A percentile compares a stretch with the other conserved stretches of the same genome.
Evolutionary conservation across 2,113 vertebrate genomes (phyloP).

Genomic region (Vidua chalybeata): DNA sequence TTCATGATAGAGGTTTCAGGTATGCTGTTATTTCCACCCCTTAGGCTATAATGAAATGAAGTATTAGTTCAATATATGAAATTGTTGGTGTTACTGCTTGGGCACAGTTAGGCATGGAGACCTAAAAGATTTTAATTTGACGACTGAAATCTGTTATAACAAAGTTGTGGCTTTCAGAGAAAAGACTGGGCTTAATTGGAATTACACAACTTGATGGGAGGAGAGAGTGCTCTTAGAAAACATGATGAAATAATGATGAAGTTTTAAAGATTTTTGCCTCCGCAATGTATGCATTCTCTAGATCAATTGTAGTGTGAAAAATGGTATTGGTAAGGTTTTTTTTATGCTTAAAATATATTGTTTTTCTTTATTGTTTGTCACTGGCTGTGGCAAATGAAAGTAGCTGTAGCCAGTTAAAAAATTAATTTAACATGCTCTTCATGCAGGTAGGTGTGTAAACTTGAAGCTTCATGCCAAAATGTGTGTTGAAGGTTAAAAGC

Average conservation of each 20-base stretch:
- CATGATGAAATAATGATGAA: background rate
- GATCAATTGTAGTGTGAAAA: background rate
- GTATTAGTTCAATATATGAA: background rate
- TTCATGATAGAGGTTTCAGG: background rate
- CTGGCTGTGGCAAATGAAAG: background rate
- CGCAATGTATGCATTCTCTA: fast-evolving
- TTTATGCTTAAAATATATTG: background rate
- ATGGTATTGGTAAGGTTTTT: background rate
- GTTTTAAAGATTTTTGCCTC: background rate
- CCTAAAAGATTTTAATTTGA: background rate
- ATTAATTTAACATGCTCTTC: fast-evolving
- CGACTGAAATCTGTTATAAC: background rate
- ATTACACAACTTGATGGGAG: background rate
- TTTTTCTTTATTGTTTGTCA: background rate
- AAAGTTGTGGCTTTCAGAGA: background rate
- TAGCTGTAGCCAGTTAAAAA: background rate
- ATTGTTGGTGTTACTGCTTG: background rate
- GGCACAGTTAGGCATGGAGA: background rate
- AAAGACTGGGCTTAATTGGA: background rate
- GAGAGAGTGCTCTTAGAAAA: background rate
- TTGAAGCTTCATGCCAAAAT: background rate
- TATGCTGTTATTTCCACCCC: background rate
- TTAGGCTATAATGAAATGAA: background rate
- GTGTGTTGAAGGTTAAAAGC: background rate
- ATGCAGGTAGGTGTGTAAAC: fast-evolving